A percentile compares a stretch with the other conserved stretches of the same genome.
phyloP scores from a whole-genome alignment of 1,140 invertebrate genomes.

The Zaprionus taronus region DNA sequence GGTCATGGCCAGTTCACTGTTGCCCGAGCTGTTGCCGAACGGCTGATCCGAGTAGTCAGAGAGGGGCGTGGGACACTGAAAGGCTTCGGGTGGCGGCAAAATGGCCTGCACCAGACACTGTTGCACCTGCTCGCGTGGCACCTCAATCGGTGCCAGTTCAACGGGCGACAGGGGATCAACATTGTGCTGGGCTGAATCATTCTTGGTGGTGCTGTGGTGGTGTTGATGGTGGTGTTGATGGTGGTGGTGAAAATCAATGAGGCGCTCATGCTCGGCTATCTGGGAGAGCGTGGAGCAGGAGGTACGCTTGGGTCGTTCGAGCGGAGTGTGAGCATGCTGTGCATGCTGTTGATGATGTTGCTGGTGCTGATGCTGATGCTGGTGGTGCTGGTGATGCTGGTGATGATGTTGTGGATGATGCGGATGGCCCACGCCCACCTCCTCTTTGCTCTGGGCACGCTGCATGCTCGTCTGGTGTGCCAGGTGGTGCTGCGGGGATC shows the following conservation, averaged over 20 bases:
- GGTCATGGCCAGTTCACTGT: conserved; percentile 85
- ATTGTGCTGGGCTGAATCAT: conserved; percentile 13
- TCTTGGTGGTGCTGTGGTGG: conserved; percentile 9
- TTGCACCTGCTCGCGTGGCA: conserved; percentile 85
- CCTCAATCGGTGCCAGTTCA: conserved; percentile 83
- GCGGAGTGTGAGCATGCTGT: conserved; percentile 38
- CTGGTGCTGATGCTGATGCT: conserved; percentile 35
- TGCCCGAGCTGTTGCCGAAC: conserved; percentile 82
- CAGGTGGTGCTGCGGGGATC: conserved; percentile 57
- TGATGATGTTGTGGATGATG: conserved; percentile 47
- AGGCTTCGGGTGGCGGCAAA: conserved; percentile 90
- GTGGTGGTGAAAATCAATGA: conserved; percentile 62
- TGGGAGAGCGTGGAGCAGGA: conserved; percentile 81
- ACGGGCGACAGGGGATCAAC: conserved; percentile 82
- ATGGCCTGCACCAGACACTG: conserved; percentile 87
- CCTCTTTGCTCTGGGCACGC: conserved; percentile 80
- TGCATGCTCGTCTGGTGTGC: conserved; percentile 42
- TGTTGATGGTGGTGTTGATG: conserved; percentile 6
- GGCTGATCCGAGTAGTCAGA: conserved; percentile 87
- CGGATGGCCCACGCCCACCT: conserved; percentile 60
- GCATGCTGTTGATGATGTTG: conserved; percentile 30
- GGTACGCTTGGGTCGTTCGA: conserved; percentile 74
- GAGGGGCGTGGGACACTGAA: conserved; percentile 88
- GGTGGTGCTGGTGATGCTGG: conserved; percentile 16
- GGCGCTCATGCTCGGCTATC: conserved; percentile 84